Percentiles rank a stretch among this genome's conserved stretches.
These are phyloP conservation scores for Salminus brasiliensis DNA, from an alignment of 2,113 vertebrate genomes.

Conservation along the genomic window DNA sequence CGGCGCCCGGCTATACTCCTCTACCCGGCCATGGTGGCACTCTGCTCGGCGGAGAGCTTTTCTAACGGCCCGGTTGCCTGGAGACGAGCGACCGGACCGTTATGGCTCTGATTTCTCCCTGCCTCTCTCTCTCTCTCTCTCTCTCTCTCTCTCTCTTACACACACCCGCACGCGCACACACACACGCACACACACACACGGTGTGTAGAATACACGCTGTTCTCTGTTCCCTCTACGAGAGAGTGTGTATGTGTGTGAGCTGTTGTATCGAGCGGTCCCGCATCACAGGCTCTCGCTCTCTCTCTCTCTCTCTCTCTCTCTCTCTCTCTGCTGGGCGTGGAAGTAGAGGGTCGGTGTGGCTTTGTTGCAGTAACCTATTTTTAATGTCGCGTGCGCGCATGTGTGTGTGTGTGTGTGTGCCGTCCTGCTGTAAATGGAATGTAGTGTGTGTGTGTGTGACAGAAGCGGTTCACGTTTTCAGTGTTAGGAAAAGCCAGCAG, in stretches of 20 bases:
- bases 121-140: too few species aligned
- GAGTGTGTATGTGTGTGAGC: slow-evolving; percentile 8
- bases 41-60: slow-evolving; percentile 18
- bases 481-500: not conserved
- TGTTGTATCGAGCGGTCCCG: slow-evolving; percentile 31
- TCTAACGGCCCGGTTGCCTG: slow-evolving; percentile 51
- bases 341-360: slow-evolving; percentile 48
- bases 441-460: not conserved
- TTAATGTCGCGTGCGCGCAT: not conserved
- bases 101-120: not conserved
- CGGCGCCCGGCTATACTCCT: slow-evolving; percentile 15
- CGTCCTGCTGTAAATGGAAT: not conserved
- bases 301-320: slow-evolving; percentile 30
- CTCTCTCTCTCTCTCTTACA: not conserved
- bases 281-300: slow-evolving; percentile 17
- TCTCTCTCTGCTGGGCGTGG: slow-evolving; percentile 66
- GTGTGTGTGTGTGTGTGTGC: not conserved
- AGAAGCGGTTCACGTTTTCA: not conserved
- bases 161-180: slow-evolving; percentile 1
- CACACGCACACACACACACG: slow-evolving; percentile 4
- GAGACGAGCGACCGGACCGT: slow-evolving; percentile 40
- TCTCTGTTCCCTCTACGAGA: slow-evolving; percentile 1
- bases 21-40: not conserved
- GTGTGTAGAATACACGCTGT: not conserved
- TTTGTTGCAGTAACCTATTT: slow-evolving; percentile 57